A percentile compares a stretch with the other conserved stretches of the same genome.
These are phyloP conservation scores for Drosophila pseudoobscura DNA, from an alignment of 1,140 invertebrate genomes.

Conservation along the genomic window DNA sequence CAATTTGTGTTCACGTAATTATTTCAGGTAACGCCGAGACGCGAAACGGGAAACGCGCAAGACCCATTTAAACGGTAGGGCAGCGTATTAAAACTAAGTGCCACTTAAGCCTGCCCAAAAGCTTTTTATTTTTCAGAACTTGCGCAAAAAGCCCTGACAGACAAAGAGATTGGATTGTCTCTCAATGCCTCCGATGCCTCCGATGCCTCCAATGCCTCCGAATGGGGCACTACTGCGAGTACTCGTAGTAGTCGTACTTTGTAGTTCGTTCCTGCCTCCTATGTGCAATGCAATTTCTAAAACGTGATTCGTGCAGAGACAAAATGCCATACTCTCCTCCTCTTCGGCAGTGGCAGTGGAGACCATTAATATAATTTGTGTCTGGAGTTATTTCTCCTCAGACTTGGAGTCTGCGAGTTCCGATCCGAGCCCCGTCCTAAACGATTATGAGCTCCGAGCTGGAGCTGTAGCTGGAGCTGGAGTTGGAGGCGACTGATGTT, in stretches of 20 bases:
- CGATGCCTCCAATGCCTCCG: background rate
- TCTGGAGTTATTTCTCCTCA: constrained; percentile 54
- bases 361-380: constrained; percentile 77
- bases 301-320: constrained; percentile 77
- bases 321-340: constrained; percentile 51
- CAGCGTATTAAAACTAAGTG: constrained; percentile 74
- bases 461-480: background rate
- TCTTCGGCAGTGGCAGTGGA: constrained; percentile 7
- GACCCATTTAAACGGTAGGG: constrained; percentile 69
- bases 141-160: constrained; percentile 62
- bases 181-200: constrained; percentile 19
- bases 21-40: constrained; percentile 66
- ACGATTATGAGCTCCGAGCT: constrained; percentile 56
- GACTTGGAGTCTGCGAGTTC: constrained; percentile 18
- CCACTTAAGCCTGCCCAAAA: constrained; percentile 58
- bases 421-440: constrained; percentile 49
- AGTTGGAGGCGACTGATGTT: constrained; percentile 51
- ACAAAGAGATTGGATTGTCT: constrained; percentile 59
- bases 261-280: constrained; percentile 26
- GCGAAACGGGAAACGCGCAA: constrained; percentile 33
- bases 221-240: constrained; percentile 15
- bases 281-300: constrained; percentile 75
- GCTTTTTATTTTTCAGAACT: constrained; percentile 55
- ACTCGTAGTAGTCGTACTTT: background rate
- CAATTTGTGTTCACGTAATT: constrained; percentile 74